Percentiles rank a stretch among this genome's conserved stretches.
These are phyloP conservation scores for Bombyx mandarina DNA, from an alignment of 1,140 invertebrate genomes.

Conservation along the genomic window DNA sequence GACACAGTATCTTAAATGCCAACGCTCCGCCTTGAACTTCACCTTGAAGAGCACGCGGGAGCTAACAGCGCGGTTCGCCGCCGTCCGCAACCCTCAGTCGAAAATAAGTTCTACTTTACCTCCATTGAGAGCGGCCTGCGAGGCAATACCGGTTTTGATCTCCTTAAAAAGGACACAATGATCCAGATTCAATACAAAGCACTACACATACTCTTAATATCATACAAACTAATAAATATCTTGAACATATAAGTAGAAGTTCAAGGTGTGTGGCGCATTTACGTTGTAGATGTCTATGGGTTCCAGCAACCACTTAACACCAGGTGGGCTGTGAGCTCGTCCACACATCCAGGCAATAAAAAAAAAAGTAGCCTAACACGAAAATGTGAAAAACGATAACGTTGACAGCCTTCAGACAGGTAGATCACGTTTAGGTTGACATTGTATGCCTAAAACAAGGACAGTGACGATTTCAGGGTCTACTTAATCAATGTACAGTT, in stretches of 20 bases:
- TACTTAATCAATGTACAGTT: constrained; percentile 57
- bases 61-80: constrained; percentile 14
- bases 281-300: too few species aligned
- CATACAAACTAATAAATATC: too few species aligned
- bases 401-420: too few species aligned
- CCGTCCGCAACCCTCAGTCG: constrained; percentile 18
- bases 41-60: constrained; percentile 37
- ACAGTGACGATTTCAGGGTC: constrained; percentile 67
- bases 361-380: too few species aligned
- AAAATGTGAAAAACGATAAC: too few species aligned
- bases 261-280: too few species aligned
- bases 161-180: constrained; percentile 26
- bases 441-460: constrained; percentile 35
- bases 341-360: too few species aligned
- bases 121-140: constrained; percentile 6
- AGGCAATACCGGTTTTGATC: constrained; percentile 34
- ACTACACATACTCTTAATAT: constrained; percentile 3
- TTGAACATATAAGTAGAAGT: too few species aligned
- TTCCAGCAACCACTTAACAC: too few species aligned
- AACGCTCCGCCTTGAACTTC: constrained; percentile 65
- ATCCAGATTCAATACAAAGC: constrained; percentile 16
- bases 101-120: constrained; percentile 26
- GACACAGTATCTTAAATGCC: constrained; percentile 44
- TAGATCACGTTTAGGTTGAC: constrained; percentile 39
- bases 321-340: too few species aligned